phyloP scores from a whole-genome alignment of 2,888 invertebrate species.

The Eristalis tenax region DNA sequence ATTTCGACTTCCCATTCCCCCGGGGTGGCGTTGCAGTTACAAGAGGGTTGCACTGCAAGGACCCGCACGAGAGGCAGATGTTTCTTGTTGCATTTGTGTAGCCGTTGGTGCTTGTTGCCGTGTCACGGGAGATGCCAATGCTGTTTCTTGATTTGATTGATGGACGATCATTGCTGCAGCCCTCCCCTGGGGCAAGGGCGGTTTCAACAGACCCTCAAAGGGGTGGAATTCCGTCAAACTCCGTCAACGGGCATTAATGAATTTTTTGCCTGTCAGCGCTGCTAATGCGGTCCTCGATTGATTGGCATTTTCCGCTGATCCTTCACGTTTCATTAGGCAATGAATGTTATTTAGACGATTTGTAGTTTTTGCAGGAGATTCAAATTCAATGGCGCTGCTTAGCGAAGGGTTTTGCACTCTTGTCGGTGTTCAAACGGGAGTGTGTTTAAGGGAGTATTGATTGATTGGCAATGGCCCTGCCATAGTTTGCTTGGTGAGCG shows the following conservation, averaged over 20 bases:
- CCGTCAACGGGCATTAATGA: not conserved
- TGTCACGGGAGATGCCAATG: constrained; percentile 54
- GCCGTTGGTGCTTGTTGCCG: constrained; percentile 56
- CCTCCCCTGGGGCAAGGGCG: constrained; percentile 11
- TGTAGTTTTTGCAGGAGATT: not conserved
- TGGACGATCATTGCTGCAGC: constrained; percentile 52
- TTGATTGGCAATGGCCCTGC: too few relatives aligned
- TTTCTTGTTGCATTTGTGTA: constrained; percentile 57
- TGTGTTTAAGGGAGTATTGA: too few relatives aligned
- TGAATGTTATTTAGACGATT: not conserved
- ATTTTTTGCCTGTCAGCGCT: constrained; percentile 10
- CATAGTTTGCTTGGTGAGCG: too few relatives aligned
- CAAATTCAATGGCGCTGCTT: not conserved
- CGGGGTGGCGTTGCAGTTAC: constrained; percentile 33
- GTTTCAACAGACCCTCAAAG: constrained; percentile 2
- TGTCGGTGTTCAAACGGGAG: not conserved
- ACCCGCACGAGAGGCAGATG: constrained; percentile 59
- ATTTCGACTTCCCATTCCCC: constrained; percentile 55
- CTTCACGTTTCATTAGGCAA: not conserved
- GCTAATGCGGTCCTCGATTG: constrained; percentile 50
- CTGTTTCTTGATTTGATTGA: constrained; percentile 55
- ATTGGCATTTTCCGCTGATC: constrained; percentile 50
- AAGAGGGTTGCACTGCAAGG: not conserved
- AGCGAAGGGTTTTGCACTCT: not conserved
- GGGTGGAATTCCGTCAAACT: constrained; percentile 35